A percentile compares a stretch with the other conserved stretches of the same genome.
These are phyloP conservation scores for Brachylomia viminalis DNA, from an alignment of 2,888 invertebrate genomes.

Conservation along the genomic window DNA sequence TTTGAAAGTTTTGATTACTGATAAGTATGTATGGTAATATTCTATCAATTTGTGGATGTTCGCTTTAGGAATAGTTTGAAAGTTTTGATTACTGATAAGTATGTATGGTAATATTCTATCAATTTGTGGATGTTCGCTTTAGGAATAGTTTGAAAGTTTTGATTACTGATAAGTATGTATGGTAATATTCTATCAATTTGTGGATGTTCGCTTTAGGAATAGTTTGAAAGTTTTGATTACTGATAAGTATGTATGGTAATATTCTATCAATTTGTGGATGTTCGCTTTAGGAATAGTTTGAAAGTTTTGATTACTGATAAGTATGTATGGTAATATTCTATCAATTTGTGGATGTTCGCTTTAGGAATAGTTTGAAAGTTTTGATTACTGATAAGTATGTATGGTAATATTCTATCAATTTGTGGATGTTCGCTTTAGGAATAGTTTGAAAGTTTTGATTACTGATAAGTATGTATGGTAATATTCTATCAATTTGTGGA, in stretches of 20 bases:
- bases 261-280: neutral
- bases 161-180: neutral
- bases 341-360: neutral
- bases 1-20: neutral
- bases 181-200: neutral
- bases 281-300: conserved; percentile 5
- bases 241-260: neutral
- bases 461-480: neutral
- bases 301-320: neutral
- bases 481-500: neutral
- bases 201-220: neutral
- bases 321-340: neutral
- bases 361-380: conserved; percentile 8
- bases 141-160: conserved; percentile 9
- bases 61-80: conserved; percentile 5
- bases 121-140: neutral
- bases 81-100: neutral
- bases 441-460: conserved; percentile 6
- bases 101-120: neutral
- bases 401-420: neutral
- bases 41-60: neutral
- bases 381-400: neutral
- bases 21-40: neutral
- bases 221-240: neutral
- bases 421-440: neutral